phyloP scores from a whole-genome alignment of 2,888 invertebrate species.

The Lasioglossum figueresi region DNA sequence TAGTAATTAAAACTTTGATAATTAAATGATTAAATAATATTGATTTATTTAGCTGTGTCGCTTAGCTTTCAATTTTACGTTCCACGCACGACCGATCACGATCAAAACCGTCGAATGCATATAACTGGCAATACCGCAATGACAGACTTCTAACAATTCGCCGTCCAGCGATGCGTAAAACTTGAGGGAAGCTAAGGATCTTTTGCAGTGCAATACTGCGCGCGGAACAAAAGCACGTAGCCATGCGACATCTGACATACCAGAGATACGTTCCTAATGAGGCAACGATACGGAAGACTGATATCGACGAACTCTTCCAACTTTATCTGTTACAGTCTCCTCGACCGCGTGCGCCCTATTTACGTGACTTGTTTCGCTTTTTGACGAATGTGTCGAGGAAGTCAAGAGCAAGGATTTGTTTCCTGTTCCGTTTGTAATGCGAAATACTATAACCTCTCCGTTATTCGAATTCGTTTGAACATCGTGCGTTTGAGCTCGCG shows the following conservation, averaged over 20 bases:
- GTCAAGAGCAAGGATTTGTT: slow-evolving; percentile 8
- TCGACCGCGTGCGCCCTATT: slow-evolving; percentile 12
- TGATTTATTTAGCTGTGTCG: background rate
- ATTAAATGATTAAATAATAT: background rate
- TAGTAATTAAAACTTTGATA: too few species aligned
- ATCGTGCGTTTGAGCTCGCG: background rate
- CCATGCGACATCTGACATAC: slow-evolving; percentile 8
- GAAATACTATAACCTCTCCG: background rate
- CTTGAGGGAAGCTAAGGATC: slow-evolving; percentile 1
- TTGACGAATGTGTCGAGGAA: slow-evolving; percentile 6
- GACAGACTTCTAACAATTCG: background rate
- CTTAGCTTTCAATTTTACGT: background rate
- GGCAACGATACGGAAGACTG: slow-evolving; percentile 20
- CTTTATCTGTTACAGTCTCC: slow-evolving; percentile 6
- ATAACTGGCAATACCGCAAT: background rate
- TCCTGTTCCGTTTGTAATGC: slow-evolving; percentile 2
- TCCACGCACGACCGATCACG: background rate
- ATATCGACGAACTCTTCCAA: slow-evolving; percentile 35
- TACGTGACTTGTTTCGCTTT: slow-evolving; percentile 15
- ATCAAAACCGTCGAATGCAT: background rate
- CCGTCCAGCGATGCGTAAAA: background rate
- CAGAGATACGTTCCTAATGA: slow-evolving; percentile 39
- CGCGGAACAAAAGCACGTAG: slow-evolving; percentile 1
- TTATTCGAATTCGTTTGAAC: background rate
- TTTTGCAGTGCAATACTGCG: background rate